phyloP scores from a whole-genome alignment of 2,797 vertebrate species.

The Pyrocephalus nanus region DNA sequence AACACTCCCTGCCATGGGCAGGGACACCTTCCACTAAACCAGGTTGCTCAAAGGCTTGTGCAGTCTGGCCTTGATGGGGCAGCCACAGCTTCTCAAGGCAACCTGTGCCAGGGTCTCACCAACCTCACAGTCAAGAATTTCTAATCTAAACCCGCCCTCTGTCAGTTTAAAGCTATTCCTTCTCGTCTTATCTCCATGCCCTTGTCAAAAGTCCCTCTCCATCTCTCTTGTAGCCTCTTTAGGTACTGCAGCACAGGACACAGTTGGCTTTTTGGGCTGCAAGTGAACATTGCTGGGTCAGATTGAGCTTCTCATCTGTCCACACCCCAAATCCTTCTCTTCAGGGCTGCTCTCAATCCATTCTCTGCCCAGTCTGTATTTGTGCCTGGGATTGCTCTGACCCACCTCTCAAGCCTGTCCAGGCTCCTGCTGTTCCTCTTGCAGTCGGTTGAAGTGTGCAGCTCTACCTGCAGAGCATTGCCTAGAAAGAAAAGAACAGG shows the following conservation, averaged over 20 bases:
- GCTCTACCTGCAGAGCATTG: not conserved
- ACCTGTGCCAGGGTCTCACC: not conserved
- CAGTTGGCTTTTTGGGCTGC: too few species aligned
- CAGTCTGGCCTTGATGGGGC: not conserved
- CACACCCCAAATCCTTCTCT: too few species aligned
- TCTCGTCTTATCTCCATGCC: not conserved
- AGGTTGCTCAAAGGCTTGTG: not conserved
- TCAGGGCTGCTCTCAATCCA: too few species aligned
- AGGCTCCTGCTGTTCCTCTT: not conserved
- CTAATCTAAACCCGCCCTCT: not conserved
- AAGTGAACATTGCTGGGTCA: too few species aligned
- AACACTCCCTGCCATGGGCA: not conserved
- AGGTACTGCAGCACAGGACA: not conserved
- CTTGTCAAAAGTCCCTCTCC: not conserved
- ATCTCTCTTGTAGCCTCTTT: not conserved
- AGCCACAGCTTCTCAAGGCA: not conserved
- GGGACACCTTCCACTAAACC: not conserved
- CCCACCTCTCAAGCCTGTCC: not conserved
- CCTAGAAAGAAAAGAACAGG: not conserved
- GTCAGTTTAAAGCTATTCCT: not conserved
- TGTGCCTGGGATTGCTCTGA: not conserved
- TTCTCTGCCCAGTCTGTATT: not conserved
- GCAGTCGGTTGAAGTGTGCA: accelerated
- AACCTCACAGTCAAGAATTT: too few species aligned
- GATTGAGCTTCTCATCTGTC: too few species aligned